Base-by-base conservation (phyloP, 2,797 vertebrate genomes). In the Taenioides sp. region DNA sequence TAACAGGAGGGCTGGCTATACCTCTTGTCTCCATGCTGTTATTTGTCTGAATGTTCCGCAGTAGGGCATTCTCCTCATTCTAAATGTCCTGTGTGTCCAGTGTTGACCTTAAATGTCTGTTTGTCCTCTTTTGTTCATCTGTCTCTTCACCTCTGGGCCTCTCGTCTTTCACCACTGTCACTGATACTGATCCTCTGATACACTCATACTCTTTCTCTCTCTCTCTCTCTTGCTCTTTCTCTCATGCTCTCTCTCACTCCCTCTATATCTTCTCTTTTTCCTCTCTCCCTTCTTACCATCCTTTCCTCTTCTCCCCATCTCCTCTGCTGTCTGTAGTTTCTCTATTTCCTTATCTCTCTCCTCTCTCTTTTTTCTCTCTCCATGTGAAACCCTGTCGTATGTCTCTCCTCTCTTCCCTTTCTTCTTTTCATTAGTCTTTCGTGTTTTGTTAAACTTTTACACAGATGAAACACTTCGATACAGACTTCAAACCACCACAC, bases 101-200 rank as follows among this genome's bases (percentile, higher is more conserved):
- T 72, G 79, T 73, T 80, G 74, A 84, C 73, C 80, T 82, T 17
- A 74, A 37, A 70, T 74, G 76, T 40, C 77, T 75, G 62, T 66
- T 69, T 61, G 76, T 72, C 47, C 37, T 74, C 71, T 66, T 43
- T 22, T 40, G 71, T 73, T 70, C 67, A 72, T 85, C 72, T 65
- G 52, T 63, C 0, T 47, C 75, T 54, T 71, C 65, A 78, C 84
- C 85, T 67, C 18, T 0, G 83, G 86, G 63, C 77, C 25, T 88
- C 87, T 92, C 85, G 55, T 16, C 31, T 92, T 89, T 90, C 87
- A 85, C 66, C 71, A 20, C 74, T 66, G 91, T 80, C 80, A 90
- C 76, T 61, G 88, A 92, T 92, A 92, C 20, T 81, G 71, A 25
- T 58, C 12, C 1, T 1, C 9, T 37, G 28, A 31, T 31, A 31